Conservation (phyloP, 2,888 invertebrate species). For the Lamellibrachia columna region DNA sequence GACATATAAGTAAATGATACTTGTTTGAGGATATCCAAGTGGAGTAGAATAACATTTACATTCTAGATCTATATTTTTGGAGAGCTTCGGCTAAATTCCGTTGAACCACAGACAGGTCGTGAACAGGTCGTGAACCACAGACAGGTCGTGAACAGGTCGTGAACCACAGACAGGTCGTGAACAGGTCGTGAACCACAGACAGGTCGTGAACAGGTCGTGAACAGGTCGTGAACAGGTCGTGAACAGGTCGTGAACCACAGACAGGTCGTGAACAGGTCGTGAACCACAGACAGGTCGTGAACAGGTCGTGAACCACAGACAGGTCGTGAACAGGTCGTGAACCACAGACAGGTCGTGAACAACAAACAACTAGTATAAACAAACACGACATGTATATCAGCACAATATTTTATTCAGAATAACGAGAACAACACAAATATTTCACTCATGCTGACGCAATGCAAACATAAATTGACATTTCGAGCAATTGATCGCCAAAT, state of each 20-base stretch:
- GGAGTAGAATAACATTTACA: too few species aligned
- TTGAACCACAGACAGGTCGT: too few species aligned
- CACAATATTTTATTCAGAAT: constrained; percentile 16
- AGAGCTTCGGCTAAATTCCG: too few species aligned
- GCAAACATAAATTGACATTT: neutral
- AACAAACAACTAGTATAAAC: neutral
- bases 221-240: too few species aligned
- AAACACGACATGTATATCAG: neutral
- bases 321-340: too few species aligned
- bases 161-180: neutral
- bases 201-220: too few species aligned
- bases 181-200: neutral
- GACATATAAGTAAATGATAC: too few species aligned
- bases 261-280: neutral
- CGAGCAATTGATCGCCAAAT: neutral
- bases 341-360: too few species aligned
- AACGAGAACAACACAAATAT: neutral
- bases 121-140: too few species aligned
- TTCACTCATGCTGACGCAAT: neutral
- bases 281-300: neutral
- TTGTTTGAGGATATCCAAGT: too few species aligned
- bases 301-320: neutral
- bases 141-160: neutral
- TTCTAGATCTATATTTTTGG: too few species aligned
- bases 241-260: too few species aligned